Percentiles rank a stretch among this genome's conserved stretches.
Evolutionary conservation across 2,888 invertebrate species (phyloP).

Genomic region (Cheilosia vernalis): DNA sequence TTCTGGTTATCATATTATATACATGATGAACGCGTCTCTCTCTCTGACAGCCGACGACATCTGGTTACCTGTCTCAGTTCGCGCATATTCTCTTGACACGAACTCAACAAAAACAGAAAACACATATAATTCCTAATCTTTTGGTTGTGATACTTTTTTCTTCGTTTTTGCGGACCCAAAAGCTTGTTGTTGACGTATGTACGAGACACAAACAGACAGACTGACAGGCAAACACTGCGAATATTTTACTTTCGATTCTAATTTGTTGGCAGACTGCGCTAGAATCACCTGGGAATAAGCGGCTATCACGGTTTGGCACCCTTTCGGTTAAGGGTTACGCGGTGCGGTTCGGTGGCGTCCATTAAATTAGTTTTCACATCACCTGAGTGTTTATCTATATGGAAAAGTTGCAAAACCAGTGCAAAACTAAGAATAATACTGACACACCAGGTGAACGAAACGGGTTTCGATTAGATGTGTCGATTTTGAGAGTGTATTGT

Average conservation of each 20-base stretch:
- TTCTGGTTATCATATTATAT: conserved; percentile 27
- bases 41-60: neutral
- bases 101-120: conserved; percentile 36
- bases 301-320: conserved; percentile 53
- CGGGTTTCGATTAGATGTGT: neutral
- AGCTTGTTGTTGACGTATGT: conserved; percentile 39
- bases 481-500: neutral
- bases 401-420: conserved; percentile 12
- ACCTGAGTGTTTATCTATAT: conserved; percentile 12
- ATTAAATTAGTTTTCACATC: neutral
- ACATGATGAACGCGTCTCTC: conserved; percentile 11
- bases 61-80: conserved; percentile 29
- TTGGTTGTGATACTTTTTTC: conserved; percentile 9
- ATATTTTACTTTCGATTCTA: conserved; percentile 41
- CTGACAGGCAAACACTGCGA: neutral
- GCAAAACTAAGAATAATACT: neutral
- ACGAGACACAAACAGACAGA: conserved; percentile 12
- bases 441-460: neutral
- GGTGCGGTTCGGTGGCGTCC: neutral
- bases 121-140: conserved; percentile 59
- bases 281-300: conserved; percentile 59
- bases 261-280: conserved; percentile 25
- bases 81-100: conserved; percentile 70
- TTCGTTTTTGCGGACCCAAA: neutral
- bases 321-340: conserved; percentile 29